Evolutionary conservation across 37 sponge, comb jelly and placozoan species (phyloP), one percentile per base, ranked within the genome.

Genomic region (Crambe crambe): DNA sequence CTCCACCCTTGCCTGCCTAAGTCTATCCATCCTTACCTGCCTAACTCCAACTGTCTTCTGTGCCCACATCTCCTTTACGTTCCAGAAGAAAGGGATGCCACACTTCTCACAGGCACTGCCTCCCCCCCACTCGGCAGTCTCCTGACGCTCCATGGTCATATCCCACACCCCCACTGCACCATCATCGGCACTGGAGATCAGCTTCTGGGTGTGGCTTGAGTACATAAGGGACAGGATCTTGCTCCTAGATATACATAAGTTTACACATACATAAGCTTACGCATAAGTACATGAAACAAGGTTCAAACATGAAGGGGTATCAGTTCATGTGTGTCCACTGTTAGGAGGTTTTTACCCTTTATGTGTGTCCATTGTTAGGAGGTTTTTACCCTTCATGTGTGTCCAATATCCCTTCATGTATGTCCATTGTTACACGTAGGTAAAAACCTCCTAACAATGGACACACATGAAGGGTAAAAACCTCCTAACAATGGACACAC

Each of bases 11-110:
- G 12, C 40, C n/a, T n/a, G n/a, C n/a, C n/a, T n/a, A n/a, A n/a
- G n/a, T n/a, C n/a, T n/a, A n/a, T 6, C 62, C 60, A 10, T 43
- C 18, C 85, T 57, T 47, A 97, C 97, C 86, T 97, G 98, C 72
- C 98, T 78, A 37, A 84, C 75, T 39, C 87, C 93, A 1, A 96
- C 21, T 69, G 87, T 81, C 87, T 96, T 99, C 73, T 79, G 79
- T 8, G 72, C 22, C 95, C 97, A 99, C 93, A 96, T 91, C 34
- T 79, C 87, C 93, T 94, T 91, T 30, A 99, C 78, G 39, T 99
- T 99, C 95, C 97, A 95, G 86, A 99, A 96, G 86, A 99, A 99
- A 42, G 99, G 94, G 1, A 77, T 65, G 10, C 82, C 81, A 85
- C 99, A 99, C 64, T 87, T 80, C 85, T 96, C 91, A 88, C 99